These are phyloP conservation scores for Trissolcus japonicus DNA, from an alignment of 2,888 invertebrate genomes.

Conservation along the genomic window DNA sequence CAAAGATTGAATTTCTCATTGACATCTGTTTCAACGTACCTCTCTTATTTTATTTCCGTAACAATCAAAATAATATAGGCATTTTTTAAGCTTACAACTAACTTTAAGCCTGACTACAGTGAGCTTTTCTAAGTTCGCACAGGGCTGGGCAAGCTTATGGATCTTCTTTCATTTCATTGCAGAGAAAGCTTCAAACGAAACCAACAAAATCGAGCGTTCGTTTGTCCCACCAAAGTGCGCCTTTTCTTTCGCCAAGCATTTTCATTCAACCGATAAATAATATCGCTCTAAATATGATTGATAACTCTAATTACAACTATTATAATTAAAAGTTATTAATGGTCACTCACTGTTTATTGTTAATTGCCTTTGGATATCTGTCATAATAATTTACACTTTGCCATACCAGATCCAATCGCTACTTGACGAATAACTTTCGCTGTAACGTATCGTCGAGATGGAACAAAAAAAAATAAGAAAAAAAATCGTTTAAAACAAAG, in stretches of 20 bases:
- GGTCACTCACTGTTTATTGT: too few species aligned
- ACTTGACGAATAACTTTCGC: background rate
- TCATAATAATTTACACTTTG: too few species aligned
- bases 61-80: conserved; percentile 56
- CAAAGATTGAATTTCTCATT: too few species aligned
- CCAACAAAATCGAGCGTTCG: conserved; percentile 28
- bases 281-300: too few species aligned
- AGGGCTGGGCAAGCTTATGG: conserved; percentile 70
- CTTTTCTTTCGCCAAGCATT: conserved; percentile 30
- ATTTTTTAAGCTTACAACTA: conserved; percentile 66
- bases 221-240: conserved; percentile 24
- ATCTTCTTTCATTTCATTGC: conserved; percentile 30
- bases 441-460: background rate
- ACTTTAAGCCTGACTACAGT: conserved; percentile 60
- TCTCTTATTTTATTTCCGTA: conserved; percentile 33
- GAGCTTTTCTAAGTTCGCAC: conserved; percentile 61
- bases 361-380: too few species aligned
- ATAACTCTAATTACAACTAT: too few species aligned
- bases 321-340: too few species aligned
- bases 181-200: conserved; percentile 38
- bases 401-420: conserved; percentile 1
- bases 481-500: too few species aligned
- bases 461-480: background rate
- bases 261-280: background rate
- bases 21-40: too few species aligned